These are phyloP conservation scores for Plumapathes pennacea DNA, from an alignment of 92 coral and sea anemone genomes.

Conservation along the genomic window DNA sequence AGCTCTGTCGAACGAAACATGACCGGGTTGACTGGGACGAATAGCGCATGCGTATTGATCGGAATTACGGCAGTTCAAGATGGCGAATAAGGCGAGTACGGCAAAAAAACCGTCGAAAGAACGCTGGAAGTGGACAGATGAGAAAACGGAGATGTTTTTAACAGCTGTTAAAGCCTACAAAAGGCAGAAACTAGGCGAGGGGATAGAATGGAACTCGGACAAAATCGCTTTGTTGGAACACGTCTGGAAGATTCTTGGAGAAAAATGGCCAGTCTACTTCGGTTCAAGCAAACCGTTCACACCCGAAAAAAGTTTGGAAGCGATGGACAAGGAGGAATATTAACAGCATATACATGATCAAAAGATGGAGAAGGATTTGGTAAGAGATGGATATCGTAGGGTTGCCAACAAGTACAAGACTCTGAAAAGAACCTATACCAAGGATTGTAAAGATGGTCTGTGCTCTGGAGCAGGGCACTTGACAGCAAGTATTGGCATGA, in stretches of 20 bases:
- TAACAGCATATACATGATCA: slow-evolving; percentile 7
- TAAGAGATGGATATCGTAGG: slow-evolving; percentile 18
- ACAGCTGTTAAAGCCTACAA: slow-evolving; percentile 16
- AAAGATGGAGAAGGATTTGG: slow-evolving; percentile 24
- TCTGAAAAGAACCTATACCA: slow-evolving; percentile 4
- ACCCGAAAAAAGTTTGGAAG: slow-evolving; percentile 24
- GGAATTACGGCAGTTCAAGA: no score
- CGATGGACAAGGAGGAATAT: slow-evolving; percentile 44
- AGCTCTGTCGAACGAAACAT: no score
- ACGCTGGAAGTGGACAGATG: slow-evolving; percentile 47
- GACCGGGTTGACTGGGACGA: no score
- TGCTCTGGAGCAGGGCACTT: slow-evolving; percentile 7
- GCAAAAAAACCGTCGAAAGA: no score
- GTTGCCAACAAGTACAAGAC: slow-evolving; percentile 34
- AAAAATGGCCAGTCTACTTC: slow-evolving; percentile 40
- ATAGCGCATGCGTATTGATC: no score
- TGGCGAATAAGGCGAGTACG: no score
- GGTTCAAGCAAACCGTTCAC: slow-evolving; percentile 31
- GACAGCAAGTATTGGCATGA: slow-evolving; percentile 19
- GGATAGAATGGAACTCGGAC: slow-evolving; percentile 42
- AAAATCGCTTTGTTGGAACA: slow-evolving; percentile 46
- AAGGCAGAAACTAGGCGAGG: slow-evolving; percentile 35
- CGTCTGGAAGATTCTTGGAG: slow-evolving; percentile 40
- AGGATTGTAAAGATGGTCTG: slow-evolving; percentile 17
- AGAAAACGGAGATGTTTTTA: slow-evolving; percentile 29